Conservation (phyloP, 2,888 invertebrate species). For the Ectropis crepuscularia region DNA sequence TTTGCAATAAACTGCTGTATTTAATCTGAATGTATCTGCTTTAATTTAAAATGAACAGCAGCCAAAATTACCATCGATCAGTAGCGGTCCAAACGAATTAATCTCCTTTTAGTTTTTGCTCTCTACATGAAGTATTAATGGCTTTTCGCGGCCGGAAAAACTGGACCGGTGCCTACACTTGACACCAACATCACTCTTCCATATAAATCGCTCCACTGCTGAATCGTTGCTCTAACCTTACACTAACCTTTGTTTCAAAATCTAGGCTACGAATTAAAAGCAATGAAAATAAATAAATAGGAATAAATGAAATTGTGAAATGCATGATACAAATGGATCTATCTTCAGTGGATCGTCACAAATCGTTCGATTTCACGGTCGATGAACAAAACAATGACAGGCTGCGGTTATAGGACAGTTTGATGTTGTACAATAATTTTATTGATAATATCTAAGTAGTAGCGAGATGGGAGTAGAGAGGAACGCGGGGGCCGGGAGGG, state of each 20-base stretch:
- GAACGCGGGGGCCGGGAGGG: slow-evolving; percentile 45
- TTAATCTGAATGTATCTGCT: not conserved
- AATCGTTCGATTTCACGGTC: slow-evolving; percentile 54
- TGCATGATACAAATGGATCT: not conserved
- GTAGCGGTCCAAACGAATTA: slow-evolving; percentile 30
- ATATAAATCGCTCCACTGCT: slow-evolving; percentile 37
- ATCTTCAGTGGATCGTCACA: slow-evolving; percentile 25
- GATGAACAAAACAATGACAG: slow-evolving; percentile 61
- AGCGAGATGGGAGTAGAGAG: slow-evolving; percentile 75
- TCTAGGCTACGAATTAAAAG: not conserved
- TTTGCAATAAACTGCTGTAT: not conserved
- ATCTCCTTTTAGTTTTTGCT: slow-evolving; percentile 41
- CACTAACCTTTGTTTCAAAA: slow-evolving; percentile 1
- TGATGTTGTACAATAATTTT: slow-evolving; percentile 79
- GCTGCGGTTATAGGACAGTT: slow-evolving; percentile 66
- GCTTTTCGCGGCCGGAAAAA: slow-evolving; percentile 50
- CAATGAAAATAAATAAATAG: not conserved
- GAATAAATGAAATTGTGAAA: not conserved
- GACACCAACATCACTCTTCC: slow-evolving; percentile 47
- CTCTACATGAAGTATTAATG: slow-evolving; percentile 50
- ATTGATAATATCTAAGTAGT: slow-evolving; percentile 83
- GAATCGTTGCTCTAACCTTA: slow-evolving; percentile 23
- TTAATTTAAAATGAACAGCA: not conserved
- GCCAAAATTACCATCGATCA: not conserved
- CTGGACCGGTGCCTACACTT: slow-evolving; percentile 55